These are phyloP conservation scores for Aldabrachelys gigantea DNA, from an alignment of 2,113 vertebrate genomes.

Conservation along the genomic window DNA sequence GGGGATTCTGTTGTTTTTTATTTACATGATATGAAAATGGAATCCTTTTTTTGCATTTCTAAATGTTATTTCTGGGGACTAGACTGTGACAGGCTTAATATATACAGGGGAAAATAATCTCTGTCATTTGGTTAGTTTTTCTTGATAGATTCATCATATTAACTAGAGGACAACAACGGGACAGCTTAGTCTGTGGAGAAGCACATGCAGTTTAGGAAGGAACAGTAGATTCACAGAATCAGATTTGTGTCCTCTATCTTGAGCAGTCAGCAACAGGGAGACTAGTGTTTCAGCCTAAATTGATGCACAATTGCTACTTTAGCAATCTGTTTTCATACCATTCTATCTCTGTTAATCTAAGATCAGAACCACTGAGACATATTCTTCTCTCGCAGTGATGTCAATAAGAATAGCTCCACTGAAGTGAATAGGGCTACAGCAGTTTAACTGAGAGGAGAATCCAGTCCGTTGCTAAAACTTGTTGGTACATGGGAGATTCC, in stretches of 20 bases:
- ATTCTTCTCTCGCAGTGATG: background rate
- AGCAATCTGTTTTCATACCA: constrained; percentile 18
- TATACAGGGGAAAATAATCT: background rate
- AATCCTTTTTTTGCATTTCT: background rate
- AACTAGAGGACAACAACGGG: background rate
- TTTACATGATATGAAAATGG: background rate
- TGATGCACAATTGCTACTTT: constrained; percentile 19
- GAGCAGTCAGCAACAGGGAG: constrained; percentile 34
- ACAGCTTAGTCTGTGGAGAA: background rate
- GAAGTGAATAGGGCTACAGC: background rate
- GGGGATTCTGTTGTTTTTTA: background rate
- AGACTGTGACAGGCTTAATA: background rate
- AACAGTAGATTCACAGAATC: background rate
- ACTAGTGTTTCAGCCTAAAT: background rate
- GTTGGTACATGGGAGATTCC: background rate
- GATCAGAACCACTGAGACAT: constrained; percentile 6
- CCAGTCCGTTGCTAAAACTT: background rate
- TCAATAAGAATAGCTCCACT: background rate
- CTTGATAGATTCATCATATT: background rate
- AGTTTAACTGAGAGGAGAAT: background rate
- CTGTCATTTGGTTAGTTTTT: background rate
- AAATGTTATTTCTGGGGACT: background rate
- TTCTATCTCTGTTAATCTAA: constrained; percentile 39
- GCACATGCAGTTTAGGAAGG: background rate
- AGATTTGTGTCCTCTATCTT: constrained; percentile 11